Base-by-base conservation (phyloP, 2,113 vertebrate species). In the Scomber scombrus region DNA sequence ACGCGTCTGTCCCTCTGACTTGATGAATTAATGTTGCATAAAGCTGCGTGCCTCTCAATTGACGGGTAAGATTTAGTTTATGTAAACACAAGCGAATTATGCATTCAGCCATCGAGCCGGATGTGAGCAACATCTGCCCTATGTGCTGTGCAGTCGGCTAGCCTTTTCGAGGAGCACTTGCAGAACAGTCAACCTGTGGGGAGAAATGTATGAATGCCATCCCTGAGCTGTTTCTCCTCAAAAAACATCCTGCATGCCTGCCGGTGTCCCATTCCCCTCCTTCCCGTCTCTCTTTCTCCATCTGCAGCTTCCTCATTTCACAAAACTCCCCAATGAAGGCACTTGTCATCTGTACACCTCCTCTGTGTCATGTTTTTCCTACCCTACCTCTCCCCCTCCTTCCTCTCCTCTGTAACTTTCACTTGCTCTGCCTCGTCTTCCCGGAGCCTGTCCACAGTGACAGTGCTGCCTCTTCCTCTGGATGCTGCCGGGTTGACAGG, bases 341-440 rank as follows among this genome's bases (percentile, higher is more conserved):
- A 66, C 69, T 82, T 89, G 89, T 91, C 92, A 90, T 85, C 88
- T 66, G 51, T 66, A 85, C 90, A 89, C 86, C 90, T 82, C 88
- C 85, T 81, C 40, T 0, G 40, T 80, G 76, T 85, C 82, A 71
- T 87, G 80, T 82, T 86, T 78, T 83, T 49, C 23, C 67, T 46
- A 26, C 77, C 19, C 52, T 50, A 26, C 52, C 34, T 52, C n/a
- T 16, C n/a, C 14, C 15, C 21, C 31, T 55, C 10, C 58, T 9
- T 57, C n/a, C 29, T 26, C 52, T 54, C 26, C 70, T 43, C 83
- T 81, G 86, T 77, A 87, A 86, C 89, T 90, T 90, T 85, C 61
- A 65, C 71, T 83, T 19, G 70, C 74, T 75, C 52, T 71, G 58
- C 63, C 71, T 90, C 47, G 12, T 82, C 87, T 81, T 84, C 34